Conservation (phyloP, 2,797 vertebrate species). For the Centropyge bicolor region DNA sequence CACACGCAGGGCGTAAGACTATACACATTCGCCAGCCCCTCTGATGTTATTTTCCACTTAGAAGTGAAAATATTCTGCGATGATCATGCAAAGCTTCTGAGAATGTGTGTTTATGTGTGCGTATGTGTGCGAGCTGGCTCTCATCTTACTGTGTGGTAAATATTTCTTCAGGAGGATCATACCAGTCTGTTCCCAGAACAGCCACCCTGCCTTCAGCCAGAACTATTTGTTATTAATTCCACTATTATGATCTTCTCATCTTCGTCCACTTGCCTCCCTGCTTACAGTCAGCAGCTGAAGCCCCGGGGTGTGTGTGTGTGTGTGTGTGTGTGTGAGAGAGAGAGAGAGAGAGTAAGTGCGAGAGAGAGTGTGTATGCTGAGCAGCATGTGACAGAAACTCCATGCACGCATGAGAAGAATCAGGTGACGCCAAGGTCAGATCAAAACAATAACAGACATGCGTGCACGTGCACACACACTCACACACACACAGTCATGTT, state of each 20-base stretch:
- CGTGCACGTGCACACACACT: slow-evolving; percentile 20
- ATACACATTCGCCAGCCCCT: slow-evolving; percentile 35
- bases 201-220: slow-evolving; percentile 56
- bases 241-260: slow-evolving; percentile 70
- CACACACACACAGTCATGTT: neutral
- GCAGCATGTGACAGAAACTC: slow-evolving; percentile 69
- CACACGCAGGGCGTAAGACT: slow-evolving; percentile 43
- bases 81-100: slow-evolving; percentile 49
- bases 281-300: slow-evolving; percentile 65
- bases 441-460: slow-evolving; percentile 74
- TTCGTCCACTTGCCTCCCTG: slow-evolving; percentile 50
- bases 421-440: slow-evolving; percentile 69
- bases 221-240: slow-evolving; percentile 79
- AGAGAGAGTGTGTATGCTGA: slow-evolving; percentile 27
- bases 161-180: slow-evolving; percentile 69
- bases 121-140: slow-evolving; percentile 34
- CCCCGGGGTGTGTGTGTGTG: slow-evolving; percentile 32
- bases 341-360: neutral
- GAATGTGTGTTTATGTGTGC: slow-evolving; percentile 22
- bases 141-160: slow-evolving; percentile 61
- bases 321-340: slow-evolving; percentile 33
- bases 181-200: slow-evolving; percentile 68
- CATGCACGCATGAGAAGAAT: slow-evolving; percentile 55
- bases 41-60: slow-evolving; percentile 60
- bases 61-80: slow-evolving; percentile 59